Base-by-base conservation (phyloP, 2,888 invertebrate genomes). In the Pristionchus mayeri region DNA sequence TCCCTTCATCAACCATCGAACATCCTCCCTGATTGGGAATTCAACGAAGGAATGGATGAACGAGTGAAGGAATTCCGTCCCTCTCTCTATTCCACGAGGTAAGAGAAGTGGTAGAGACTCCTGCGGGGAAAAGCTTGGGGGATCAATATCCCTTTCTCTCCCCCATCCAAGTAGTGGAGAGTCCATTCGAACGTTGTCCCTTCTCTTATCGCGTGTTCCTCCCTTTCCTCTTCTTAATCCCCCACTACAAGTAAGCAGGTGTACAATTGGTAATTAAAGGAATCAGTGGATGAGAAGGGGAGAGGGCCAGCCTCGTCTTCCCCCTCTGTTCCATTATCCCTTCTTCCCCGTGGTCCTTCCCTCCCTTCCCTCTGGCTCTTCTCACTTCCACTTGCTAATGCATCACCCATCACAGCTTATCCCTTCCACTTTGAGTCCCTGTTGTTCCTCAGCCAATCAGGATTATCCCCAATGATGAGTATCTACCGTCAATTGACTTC, bases 71-170 rank as follows among this genome's bases (percentile, higher is more conserved):
- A 71, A 71, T 71, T 79, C 81, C 71, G 24, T 52, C 83, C 78
- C 78, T 27, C 85, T 50, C 78, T 85, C 78, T 67, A 27, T 82
- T 75, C 81, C 30, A 71, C 75, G 48, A 44, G 71, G 71, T 71
- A 71, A n/a, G 71, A 50, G 50, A 52, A 52, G 76, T 21, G 48
- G 48, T 37, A 48, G 50, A 50, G 76, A 50, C 50, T 76, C 76
- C 27, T 27, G 34, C 27, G 13, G 27, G 50, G 76, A 76, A 76
- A 76, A 50, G 76, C 76, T 11, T 76, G 76, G 16, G 9, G 30
- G 44, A 71, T 71, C 50, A 40, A 48, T 78, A 78, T 16, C 67
- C 84, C 48, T 48, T 60, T 34, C 52, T 34, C 71, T 57, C 80
- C 78, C 84, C 76, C 80, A 1, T 34, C 24, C 18, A 44, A 44